These are phyloP conservation scores for Lycophotia porphyrea DNA, from an alignment of 2,888 invertebrate species.

Conservation along the genomic window DNA sequence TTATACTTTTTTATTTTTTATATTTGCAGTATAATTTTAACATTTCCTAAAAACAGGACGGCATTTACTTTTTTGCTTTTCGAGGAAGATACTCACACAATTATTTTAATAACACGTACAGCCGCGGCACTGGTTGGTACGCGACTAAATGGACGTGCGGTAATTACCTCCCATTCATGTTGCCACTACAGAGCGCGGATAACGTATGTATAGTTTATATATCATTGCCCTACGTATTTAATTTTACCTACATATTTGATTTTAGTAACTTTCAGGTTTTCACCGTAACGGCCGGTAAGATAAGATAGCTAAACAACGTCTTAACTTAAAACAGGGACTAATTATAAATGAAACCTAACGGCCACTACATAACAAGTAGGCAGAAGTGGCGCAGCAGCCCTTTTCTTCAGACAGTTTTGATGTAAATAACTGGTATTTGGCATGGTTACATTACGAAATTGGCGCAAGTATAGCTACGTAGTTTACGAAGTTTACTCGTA, in stretches of 20 bases:
- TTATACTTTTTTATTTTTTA: too few relatives aligned
- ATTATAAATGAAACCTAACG: background rate
- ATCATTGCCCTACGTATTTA: background rate
- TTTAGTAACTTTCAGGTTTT: conserved; percentile 1
- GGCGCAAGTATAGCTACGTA: conserved; percentile 34
- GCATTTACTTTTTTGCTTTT: too few relatives aligned
- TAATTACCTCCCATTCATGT: too few relatives aligned
- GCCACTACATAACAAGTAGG: background rate
- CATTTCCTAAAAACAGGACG: too few relatives aligned
- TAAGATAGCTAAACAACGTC: background rate
- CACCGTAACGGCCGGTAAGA: background rate
- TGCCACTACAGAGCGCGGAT: too few relatives aligned
- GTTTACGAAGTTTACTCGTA: conserved; percentile 32
- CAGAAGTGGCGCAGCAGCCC: background rate
- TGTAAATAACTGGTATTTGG: conserved; percentile 19
- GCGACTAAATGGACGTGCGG: too few relatives aligned
- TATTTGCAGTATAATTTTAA: too few relatives aligned
- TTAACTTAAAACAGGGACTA: background rate
- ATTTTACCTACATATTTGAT: background rate
- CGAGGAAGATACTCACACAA: too few relatives aligned
- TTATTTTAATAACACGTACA: too few relatives aligned
- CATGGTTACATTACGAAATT: conserved; percentile 29
- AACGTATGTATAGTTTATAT: too few relatives aligned
- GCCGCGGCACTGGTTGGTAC: too few relatives aligned
- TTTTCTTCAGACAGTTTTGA: conserved; percentile 5